A percentile compares a stretch with the other conserved stretches of the same genome.
Evolutionary conservation across 2,888 invertebrate genomes (phyloP).

Genomic region (Athalia cordata): DNA sequence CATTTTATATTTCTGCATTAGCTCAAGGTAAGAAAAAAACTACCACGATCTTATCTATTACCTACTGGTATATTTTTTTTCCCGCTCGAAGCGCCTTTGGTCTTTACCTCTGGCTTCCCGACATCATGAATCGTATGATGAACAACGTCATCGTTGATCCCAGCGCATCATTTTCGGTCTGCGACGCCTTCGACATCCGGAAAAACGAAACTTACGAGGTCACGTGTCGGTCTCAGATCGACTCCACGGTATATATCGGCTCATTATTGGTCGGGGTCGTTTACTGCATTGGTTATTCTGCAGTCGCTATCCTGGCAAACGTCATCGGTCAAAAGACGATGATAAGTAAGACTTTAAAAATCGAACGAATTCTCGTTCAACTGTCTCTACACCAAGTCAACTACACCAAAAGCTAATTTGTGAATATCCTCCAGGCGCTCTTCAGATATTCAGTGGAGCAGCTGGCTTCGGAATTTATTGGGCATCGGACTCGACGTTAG

Average conservation of each 20-base stretch:
- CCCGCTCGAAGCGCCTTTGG: not conserved
- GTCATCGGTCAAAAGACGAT: not conserved
- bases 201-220: not conserved
- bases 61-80: not conserved
- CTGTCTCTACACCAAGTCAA: no score
- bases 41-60: not conserved
- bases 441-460: conserved; percentile 72
- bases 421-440: not conserved
- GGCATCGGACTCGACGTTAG: conserved; percentile 72
- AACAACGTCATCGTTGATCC: not conserved
- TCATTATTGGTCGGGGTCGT: not conserved
- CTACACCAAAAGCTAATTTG: not conserved
- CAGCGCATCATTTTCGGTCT: not conserved
- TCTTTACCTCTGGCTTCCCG: conserved; percentile 4
- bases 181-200: not conserved
- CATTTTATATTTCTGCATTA: not conserved
- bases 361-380: not conserved
- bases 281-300: not conserved
- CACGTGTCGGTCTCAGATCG: not conserved
- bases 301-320: not conserved
- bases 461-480: conserved; percentile 77
- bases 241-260: not conserved
- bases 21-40: not conserved
- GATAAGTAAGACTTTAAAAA: not conserved
- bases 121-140: not conserved